Percentiles rank a stretch among this genome's conserved stretches.
phyloP scores from a whole-genome alignment of 2,797 vertebrate species.

The Trichosurus vulpecula region DNA sequence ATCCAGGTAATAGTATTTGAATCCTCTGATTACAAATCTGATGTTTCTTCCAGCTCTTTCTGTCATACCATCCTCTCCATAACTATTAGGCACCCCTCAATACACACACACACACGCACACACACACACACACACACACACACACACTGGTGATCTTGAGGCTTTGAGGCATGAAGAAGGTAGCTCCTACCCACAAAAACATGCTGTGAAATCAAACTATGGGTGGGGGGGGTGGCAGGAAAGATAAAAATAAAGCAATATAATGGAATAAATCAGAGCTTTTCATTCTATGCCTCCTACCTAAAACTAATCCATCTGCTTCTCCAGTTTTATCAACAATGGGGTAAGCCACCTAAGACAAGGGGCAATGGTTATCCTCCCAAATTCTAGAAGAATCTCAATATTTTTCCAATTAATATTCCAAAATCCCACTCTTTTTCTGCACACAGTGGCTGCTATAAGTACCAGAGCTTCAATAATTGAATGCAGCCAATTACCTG shows the following conservation, averaged over 20 bases:
- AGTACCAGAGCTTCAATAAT: not conserved
- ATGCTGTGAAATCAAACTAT: not conserved
- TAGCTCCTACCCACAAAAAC: not conserved
- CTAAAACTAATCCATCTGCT: not conserved
- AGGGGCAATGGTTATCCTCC: not conserved
- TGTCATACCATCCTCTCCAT: not conserved
- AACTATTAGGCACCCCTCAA: not conserved
- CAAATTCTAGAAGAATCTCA: constrained; percentile 31
- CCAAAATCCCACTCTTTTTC: not conserved
- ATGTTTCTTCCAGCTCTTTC: not conserved
- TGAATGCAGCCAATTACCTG: not conserved
- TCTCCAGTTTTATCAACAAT: constrained; percentile 17
- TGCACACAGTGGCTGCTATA: not conserved
- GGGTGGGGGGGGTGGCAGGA: not conserved
- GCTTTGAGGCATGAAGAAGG: not conserved
- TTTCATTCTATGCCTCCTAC: not conserved
- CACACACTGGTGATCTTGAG: not conserved
- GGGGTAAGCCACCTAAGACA: not conserved
- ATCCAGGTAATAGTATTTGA: not conserved
- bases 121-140: not conserved
- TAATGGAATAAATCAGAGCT: not conserved
- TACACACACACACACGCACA: not conserved
- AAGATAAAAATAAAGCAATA: not conserved
- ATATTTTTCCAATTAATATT: constrained; percentile 9
- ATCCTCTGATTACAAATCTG: not conserved